Evolutionary conservation across 1,140 invertebrate species (phyloP).

Genomic region (Orussus abietinus): DNA sequence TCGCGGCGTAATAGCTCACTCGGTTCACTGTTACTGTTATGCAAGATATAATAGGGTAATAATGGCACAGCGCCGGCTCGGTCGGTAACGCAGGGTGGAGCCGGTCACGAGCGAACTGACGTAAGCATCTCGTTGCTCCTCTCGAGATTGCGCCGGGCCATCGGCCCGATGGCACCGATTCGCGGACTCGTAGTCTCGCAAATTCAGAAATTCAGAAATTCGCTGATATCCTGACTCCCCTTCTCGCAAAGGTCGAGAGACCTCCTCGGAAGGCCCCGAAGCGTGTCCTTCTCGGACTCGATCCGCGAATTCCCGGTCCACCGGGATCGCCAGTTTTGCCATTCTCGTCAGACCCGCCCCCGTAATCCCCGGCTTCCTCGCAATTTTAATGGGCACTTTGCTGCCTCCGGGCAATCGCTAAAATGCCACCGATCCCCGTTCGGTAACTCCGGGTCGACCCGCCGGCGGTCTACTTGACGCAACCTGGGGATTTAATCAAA

Average conservation of each 20-base stretch:
- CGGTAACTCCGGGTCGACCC: conserved; percentile 21
- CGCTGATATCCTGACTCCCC: too few species aligned
- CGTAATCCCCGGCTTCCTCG: conserved; percentile 24
- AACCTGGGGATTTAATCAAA: too few species aligned
- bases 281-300: too few species aligned
- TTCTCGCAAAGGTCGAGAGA: too few species aligned
- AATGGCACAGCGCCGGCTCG: conserved; percentile 34
- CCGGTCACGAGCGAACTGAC: conserved; percentile 47
- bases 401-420: conserved; percentile 17
- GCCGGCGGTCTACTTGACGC: too few species aligned
- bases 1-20: conserved; percentile 33
- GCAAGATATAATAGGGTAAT: conserved; percentile 51
- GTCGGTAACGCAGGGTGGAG: conserved; percentile 30
- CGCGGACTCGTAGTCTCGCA: too few species aligned
- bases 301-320: too few species aligned
- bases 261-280: too few species aligned
- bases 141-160: too few species aligned
- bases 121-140: conserved; percentile 48
- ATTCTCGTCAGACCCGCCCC: conserved; percentile 24
- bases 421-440: conserved; percentile 12
- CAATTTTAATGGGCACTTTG: conserved; percentile 23
- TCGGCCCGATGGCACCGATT: too few species aligned
- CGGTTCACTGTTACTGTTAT: conserved; percentile 47
- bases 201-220: too few species aligned
- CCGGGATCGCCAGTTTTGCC: too few species aligned